phyloP scores from a whole-genome alignment of 35 echinoderm and acorn worm species.

The Apostichopus parvimensis region DNA sequence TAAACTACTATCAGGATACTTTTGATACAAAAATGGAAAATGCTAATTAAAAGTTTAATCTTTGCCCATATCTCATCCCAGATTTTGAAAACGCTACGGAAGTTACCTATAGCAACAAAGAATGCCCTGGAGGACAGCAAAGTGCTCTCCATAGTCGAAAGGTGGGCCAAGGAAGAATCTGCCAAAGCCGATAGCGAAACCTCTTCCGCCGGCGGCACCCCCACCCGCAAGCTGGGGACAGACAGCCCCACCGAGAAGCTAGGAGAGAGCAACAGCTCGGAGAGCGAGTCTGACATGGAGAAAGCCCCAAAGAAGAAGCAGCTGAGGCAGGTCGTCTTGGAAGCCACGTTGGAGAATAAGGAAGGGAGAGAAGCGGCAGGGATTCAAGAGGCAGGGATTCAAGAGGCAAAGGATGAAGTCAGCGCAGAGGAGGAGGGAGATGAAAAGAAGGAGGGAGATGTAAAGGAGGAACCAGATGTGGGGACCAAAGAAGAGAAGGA shows the following conservation, averaged over 20 bases:
- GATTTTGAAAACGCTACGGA: conserved; percentile 80
- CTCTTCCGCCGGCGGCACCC: conserved; percentile 88
- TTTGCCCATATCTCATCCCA: background rate
- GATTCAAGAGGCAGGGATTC: too few relatives aligned
- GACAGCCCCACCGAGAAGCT: conserved; percentile 71
- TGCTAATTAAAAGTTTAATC: too few relatives aligned
- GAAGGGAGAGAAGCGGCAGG: background rate
- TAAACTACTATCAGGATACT: too few relatives aligned
- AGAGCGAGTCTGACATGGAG: conserved; percentile 59
- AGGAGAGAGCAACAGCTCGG: conserved; percentile 69
- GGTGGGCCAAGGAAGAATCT: conserved; percentile 75
- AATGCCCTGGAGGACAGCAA: conserved; percentile 97
- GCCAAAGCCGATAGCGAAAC: conserved; percentile 70
- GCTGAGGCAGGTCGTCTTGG: conserved; percentile 44
- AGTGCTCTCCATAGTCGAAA: conserved; percentile 79
- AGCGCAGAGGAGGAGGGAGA: too few relatives aligned
- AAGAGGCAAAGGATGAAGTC: too few relatives aligned
- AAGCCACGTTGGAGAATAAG: conserved; percentile 22
- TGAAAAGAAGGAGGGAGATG: background rate
- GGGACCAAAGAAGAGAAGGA: conserved; percentile 61
- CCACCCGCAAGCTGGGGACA: conserved; percentile 34
- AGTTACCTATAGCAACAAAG: conserved; percentile 90
- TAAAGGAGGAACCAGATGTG: background rate
- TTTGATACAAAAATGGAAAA: too few relatives aligned
- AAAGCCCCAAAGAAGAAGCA: conserved; percentile 47